Conservation (phyloP, 64 coral and sea anemone species). For the Actinia equina region DNA sequence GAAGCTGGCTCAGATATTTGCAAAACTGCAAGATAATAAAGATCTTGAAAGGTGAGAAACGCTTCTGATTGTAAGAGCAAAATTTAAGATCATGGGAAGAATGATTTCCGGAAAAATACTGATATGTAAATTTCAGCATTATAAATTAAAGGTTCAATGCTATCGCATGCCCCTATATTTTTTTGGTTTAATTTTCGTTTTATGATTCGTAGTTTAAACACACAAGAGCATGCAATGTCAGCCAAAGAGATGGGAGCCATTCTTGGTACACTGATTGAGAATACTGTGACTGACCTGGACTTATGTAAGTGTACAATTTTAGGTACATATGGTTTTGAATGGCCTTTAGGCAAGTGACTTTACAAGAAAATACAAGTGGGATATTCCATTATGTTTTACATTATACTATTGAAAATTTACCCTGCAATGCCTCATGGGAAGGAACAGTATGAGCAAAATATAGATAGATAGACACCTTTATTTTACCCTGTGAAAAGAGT, state of each 20-base stretch:
- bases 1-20: conserved; percentile 47
- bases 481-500: too few relatives aligned
- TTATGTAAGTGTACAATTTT: conserved; percentile 12
- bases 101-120: too few relatives aligned
- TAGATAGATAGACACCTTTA: too few relatives aligned
- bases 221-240: conserved; percentile 54
- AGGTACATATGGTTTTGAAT: too few relatives aligned
- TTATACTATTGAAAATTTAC: too few relatives aligned
- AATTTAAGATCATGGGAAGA: background rate
- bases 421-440: too few relatives aligned
- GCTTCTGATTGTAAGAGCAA: too few relatives aligned
- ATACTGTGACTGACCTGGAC: conserved; percentile 53
- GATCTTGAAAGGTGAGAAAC: conserved; percentile 33
- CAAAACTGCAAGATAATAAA: conserved; percentile 19
- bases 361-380: too few relatives aligned
- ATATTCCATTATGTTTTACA: too few relatives aligned
- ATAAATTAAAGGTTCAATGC: background rate
- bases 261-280: conserved; percentile 36
- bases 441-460: too few relatives aligned
- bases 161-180: background rate
- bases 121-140: too few relatives aligned
- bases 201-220: conserved; percentile 31
- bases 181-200: background rate
- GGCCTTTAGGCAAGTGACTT: too few relatives aligned
- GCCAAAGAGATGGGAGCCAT: conserved; percentile 42